Evolutionary conservation across 2,888 invertebrate genomes (phyloP).

Genomic region (Pogonocherus hispidulus): DNA sequence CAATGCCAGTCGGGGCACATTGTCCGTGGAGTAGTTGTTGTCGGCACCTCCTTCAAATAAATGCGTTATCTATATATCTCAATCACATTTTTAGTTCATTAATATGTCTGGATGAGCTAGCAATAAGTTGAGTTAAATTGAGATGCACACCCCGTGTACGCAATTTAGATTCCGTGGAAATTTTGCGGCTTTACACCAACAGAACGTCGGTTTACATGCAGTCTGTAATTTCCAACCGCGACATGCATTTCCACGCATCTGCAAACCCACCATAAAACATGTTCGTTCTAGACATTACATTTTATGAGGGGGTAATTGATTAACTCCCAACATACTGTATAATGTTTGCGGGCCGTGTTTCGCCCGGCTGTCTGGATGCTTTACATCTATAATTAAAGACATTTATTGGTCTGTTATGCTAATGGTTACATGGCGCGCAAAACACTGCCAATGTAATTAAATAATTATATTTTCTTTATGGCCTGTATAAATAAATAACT

Average conservation of each 20-base stretch:
- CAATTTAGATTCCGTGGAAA: too few relatives aligned
- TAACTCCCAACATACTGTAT: constrained; percentile 31
- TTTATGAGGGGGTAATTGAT: constrained; percentile 32
- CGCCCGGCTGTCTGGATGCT: constrained; percentile 25
- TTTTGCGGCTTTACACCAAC: neutral
- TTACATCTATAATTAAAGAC: constrained; percentile 41
- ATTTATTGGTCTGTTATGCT: constrained; percentile 41
- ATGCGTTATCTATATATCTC: too few relatives aligned
- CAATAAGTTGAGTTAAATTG: too few relatives aligned
- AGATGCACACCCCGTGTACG: too few relatives aligned
- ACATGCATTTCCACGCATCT: constrained; percentile 12
- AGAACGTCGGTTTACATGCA: neutral
- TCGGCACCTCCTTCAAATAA: too few relatives aligned
- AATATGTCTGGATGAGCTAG: too few relatives aligned
- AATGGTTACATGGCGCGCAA: constrained; percentile 27
- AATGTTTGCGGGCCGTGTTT: constrained; percentile 29
- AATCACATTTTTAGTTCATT: too few relatives aligned
- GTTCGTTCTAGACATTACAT: constrained; percentile 24
- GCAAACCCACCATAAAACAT: constrained; percentile 29
- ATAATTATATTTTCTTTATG: constrained; percentile 35
- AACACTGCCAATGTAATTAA: constrained; percentile 31
- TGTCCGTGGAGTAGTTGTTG: too few relatives aligned
- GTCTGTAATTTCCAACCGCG: neutral
- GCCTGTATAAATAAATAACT: constrained; percentile 26
- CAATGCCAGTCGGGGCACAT: too few relatives aligned